Percentiles rank a stretch among this genome's conserved stretches.
Evolutionary conservation across 1,140 invertebrate genomes (phyloP).

Genomic region (Calosoma granatense): DNA sequence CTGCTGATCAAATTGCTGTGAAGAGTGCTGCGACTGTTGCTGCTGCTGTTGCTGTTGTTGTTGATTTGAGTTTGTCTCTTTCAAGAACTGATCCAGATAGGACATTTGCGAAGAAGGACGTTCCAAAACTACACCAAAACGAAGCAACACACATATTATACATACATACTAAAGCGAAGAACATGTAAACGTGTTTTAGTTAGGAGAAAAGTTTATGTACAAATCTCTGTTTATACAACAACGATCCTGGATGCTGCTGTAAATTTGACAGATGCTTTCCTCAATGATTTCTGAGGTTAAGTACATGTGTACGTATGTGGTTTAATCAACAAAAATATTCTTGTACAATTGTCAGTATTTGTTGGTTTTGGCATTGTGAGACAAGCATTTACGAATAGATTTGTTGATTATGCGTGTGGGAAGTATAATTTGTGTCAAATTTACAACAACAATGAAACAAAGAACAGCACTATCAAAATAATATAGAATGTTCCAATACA

Average conservation of each 20-base stretch:
- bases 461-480: too few species aligned
- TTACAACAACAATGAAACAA: too few species aligned
- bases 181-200: background rate
- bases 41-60: slow-evolving; percentile 20
- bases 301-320: background rate
- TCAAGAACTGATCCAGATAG: slow-evolving; percentile 79
- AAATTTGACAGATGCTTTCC: too few species aligned
- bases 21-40: slow-evolving; percentile 19
- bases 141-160: background rate
- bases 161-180: too few species aligned
- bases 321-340: background rate
- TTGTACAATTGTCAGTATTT: background rate
- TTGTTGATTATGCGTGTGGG: too few species aligned
- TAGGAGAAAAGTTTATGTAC: background rate
- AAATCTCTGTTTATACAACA: background rate
- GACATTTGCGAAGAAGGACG: slow-evolving; percentile 80
- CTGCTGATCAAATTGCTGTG: slow-evolving; percentile 25
- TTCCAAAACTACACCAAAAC: slow-evolving; percentile 63
- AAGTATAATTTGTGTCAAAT: too few species aligned
- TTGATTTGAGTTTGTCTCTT: slow-evolving; percentile 47
- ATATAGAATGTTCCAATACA: too few species aligned
- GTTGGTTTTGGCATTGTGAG: background rate
- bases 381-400: too few species aligned
- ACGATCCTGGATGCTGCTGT: background rate
- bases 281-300: too few species aligned